Conservation (phyloP, 2,888 invertebrate species). For the Sminthurides aquaticus region DNA sequence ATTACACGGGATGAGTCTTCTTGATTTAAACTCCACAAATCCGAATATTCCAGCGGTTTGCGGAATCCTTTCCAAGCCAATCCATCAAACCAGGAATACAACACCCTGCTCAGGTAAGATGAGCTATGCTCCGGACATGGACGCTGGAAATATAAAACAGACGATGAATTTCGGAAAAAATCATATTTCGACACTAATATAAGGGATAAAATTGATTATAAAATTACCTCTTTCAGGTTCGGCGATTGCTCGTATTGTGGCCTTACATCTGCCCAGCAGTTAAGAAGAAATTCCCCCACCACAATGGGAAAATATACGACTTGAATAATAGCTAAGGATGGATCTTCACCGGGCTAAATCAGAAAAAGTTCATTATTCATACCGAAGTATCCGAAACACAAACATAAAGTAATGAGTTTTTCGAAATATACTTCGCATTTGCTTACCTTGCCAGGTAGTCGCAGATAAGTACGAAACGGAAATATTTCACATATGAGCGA, state of each 20-base stretch:
- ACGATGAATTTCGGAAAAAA: neutral
- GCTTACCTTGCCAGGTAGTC: neutral
- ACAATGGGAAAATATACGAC: constrained; percentile 70
- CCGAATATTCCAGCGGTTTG: constrained; percentile 68
- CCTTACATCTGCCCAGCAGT: constrained; percentile 68
- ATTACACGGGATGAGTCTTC: constrained; percentile 71
- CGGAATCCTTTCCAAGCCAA: constrained; percentile 78
- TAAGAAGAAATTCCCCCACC: constrained; percentile 63
- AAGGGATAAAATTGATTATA: neutral
- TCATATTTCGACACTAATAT: neutral
- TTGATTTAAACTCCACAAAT: constrained; percentile 84
- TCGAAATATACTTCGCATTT: neutral
- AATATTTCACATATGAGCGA: constrained; percentile 64
- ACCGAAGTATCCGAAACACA: neutral
- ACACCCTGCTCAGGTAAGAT: constrained; percentile 75
- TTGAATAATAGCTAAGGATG: constrained; percentile 58
- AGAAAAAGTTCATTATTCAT: neutral
- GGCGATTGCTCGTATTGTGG: constrained; percentile 30
- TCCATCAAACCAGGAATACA: constrained; percentile 85
- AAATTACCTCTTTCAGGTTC: constrained; percentile 55
- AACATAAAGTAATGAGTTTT: too few species aligned
- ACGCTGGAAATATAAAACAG: constrained; percentile 53
- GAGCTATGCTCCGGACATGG: constrained; percentile 79
- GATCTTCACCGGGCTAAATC: constrained; percentile 44
- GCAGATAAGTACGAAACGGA: constrained; percentile 57